Conservation (phyloP, 2,797 vertebrate species). For the Lindbergichthys nudifrons region DNA sequence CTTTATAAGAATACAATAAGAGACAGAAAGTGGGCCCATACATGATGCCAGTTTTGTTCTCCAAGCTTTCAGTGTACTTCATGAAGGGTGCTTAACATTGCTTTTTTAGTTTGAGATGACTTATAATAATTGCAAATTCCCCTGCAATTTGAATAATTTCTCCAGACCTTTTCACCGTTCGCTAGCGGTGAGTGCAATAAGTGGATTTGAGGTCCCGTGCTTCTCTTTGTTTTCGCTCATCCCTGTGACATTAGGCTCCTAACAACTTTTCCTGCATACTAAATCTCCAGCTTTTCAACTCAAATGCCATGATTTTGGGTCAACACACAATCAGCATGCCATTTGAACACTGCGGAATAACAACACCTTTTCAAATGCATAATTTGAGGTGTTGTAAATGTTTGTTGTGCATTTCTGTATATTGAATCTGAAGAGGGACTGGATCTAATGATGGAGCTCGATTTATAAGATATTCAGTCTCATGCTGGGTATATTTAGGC, state of each 20-base stretch:
- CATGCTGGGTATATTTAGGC: slow-evolving; percentile 54
- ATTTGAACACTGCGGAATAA: slow-evolving; percentile 33
- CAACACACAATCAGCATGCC: slow-evolving; percentile 31
- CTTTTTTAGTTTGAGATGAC: slow-evolving; percentile 76
- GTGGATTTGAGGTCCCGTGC: slow-evolving; percentile 64
- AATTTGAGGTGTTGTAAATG: slow-evolving; percentile 7
- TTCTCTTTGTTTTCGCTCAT: slow-evolving; percentile 67
- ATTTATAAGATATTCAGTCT: slow-evolving; percentile 50
- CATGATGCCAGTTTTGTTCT: slow-evolving; percentile 68
- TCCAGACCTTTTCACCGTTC: slow-evolving; percentile 69
- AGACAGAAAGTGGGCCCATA: slow-evolving; percentile 52
- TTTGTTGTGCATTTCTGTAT: neutral
- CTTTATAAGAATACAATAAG: slow-evolving; percentile 37
- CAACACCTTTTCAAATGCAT: slow-evolving; percentile 31
- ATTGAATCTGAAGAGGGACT: slow-evolving; percentile 10
- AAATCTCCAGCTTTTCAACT: slow-evolving; percentile 63
- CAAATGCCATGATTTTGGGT: slow-evolving; percentile 59
- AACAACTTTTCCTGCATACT: slow-evolving; percentile 59
- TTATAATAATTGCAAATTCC: slow-evolving; percentile 82
- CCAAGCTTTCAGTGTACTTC: slow-evolving; percentile 63
- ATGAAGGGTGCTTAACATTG: slow-evolving; percentile 74
- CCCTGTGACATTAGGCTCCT: slow-evolving; percentile 56
- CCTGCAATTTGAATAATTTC: slow-evolving; percentile 79
- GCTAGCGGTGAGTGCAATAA: slow-evolving; percentile 60
- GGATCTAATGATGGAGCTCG: slow-evolving; percentile 15